A percentile compares a stretch with the other conserved stretches of the same genome.
phyloP scores from a whole-genome alignment of 2,113 vertebrate species.

The Noctilio leporinus region DNA sequence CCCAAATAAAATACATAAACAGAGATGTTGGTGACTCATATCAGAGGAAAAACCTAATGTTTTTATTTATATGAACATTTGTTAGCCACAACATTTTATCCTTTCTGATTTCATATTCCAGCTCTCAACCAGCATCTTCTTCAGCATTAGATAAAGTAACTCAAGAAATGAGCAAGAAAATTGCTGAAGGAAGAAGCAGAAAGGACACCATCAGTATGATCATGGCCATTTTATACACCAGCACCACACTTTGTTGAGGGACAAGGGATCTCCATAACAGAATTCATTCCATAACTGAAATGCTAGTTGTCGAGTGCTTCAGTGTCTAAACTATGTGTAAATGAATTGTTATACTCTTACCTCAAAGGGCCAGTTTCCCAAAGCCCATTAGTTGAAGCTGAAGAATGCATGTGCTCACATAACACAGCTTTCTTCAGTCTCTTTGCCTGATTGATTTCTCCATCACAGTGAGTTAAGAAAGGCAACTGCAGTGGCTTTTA shows the following conservation, averaged over 20 bases:
- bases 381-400: neutral
- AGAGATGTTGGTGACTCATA: neutral
- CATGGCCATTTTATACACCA: neutral
- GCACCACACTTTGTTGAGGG: neutral
- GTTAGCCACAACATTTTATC: neutral
- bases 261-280: neutral
- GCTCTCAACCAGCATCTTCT: neutral
- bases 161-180: neutral
- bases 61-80: neutral
- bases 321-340: neutral
- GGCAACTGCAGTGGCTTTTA: neutral
- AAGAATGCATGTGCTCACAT: neutral
- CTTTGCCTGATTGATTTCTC: neutral
- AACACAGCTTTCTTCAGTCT: neutral
- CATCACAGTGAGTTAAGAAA: neutral
- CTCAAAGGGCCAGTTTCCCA: neutral
- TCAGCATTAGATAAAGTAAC: rapidly evolving
- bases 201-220: neutral
- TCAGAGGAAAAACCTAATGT: neutral
- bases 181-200: neutral
- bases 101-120: neutral
- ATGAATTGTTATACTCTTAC: neutral
- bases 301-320: neutral
- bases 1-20: neutral
- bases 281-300: neutral